These are phyloP conservation scores for Zaprionus capensis DNA, from an alignment of 1,140 invertebrate genomes.

Conservation along the genomic window DNA sequence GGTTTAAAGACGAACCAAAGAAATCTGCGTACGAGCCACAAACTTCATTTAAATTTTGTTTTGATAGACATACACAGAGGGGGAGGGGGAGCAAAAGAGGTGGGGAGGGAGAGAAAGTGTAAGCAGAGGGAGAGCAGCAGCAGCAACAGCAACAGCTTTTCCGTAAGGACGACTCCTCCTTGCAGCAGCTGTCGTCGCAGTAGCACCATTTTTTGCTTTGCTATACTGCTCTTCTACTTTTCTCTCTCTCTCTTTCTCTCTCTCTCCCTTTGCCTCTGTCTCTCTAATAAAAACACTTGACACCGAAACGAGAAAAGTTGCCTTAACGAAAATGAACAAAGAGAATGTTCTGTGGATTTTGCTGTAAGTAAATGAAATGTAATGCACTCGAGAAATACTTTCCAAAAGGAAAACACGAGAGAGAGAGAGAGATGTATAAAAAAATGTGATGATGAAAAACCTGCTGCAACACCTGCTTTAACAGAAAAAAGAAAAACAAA, in stretches of 20 bases:
- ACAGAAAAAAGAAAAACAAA: not conserved
- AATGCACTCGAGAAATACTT: constrained; percentile 12
- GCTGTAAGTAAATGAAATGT: constrained; percentile 29
- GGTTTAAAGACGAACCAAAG: constrained; percentile 4
- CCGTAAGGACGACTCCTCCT: constrained; percentile 15
- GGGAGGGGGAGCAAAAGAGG: not conserved
- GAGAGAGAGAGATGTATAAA: not conserved
- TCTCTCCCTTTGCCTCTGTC: constrained; percentile 22
- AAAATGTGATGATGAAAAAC: not conserved
- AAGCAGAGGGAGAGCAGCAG: not conserved
- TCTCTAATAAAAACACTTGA: constrained; percentile 72
- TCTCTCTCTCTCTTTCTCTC: constrained; percentile 7
- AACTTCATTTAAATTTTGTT: constrained; percentile 50
- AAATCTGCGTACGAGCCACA: constrained; percentile 22
- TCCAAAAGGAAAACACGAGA: constrained; percentile 15
- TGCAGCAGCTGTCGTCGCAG: constrained; percentile 35
- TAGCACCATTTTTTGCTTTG: constrained; percentile 34
- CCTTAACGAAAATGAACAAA: constrained; percentile 51
- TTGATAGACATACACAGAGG: constrained; percentile 30
- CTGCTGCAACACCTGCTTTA: constrained; percentile 17
- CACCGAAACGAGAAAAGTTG: constrained; percentile 66
- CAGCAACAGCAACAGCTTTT: constrained; percentile 40
- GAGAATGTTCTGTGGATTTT: constrained; percentile 20
- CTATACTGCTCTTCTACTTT: not conserved
- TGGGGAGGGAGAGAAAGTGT: not conserved